Evolutionary conservation across 2,888 invertebrate species (phyloP), one percentile per base, ranked within the genome.

Genomic region (Erebia aethiops): DNA sequence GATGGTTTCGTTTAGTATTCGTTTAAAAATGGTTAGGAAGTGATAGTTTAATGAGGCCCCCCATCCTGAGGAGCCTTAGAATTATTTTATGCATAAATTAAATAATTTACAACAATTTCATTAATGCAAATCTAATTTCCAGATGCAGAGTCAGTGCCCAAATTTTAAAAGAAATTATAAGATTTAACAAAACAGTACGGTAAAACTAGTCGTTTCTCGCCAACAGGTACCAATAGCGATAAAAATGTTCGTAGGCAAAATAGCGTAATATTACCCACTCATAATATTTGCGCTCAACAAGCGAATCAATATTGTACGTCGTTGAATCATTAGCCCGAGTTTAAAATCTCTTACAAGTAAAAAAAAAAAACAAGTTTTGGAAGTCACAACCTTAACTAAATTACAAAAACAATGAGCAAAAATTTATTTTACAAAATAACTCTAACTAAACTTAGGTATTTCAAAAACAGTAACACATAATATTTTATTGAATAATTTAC

Each of bases 101-200:
- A 10, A 57, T 13, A 13, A 26, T 57, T 26, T 14, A 3, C 26
- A 57, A 13, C 1, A 43, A 43, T 9, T 10, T 43, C 10, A 10
- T 43, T 43, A 43, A 43, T 10, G 43, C 46, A 46, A 46, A 13
- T 11, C 11, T 43, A 46, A 46, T 46, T 46, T 46, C 46, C 11
- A 46, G 11, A 11, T 46, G 35, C 7, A 35, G 35, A 35, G 35
- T 35, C 7, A 35, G 7, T 35, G 7, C 26, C 3, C 8, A 58
- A n/a, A 9, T n/a, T 35, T 60, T 60, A 18, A 5, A 62, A 49
- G 11, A 57, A 35, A 5, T 64, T 51, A 58, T 49, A 51, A 67
- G 70, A 80, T 82, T 83, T 82, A 85, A 84, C 79, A 84, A 85
- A 89, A 89, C 90, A 90, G 88, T 85, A 86, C 84, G 81, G 85